A percentile compares a stretch with the other conserved stretches of the same genome.
These are phyloP conservation scores for Stegophylla sp. DNA, from an alignment of 2,888 invertebrate species.

Conservation along the genomic window DNA sequence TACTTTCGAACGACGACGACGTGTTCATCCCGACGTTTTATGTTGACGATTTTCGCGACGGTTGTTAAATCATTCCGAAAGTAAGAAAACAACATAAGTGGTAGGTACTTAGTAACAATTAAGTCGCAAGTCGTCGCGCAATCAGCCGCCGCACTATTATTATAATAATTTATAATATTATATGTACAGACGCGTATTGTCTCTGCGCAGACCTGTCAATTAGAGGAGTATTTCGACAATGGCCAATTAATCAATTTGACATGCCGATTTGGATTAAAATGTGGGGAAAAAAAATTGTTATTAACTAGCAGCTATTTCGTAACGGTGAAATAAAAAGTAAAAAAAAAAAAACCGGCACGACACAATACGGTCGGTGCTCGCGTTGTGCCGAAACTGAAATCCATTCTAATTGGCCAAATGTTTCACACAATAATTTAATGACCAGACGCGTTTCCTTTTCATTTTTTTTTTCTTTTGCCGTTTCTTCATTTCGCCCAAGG, in stretches of 20 bases:
- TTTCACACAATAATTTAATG: slow-evolving; percentile 51
- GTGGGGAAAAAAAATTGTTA: slow-evolving; percentile 22
- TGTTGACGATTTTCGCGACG: background rate
- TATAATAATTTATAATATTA: background rate
- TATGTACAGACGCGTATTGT: background rate
- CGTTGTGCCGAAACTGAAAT: slow-evolving; percentile 23
- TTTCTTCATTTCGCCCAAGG: slow-evolving; percentile 13
- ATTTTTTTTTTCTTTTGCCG: slow-evolving; percentile 15
- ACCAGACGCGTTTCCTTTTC: slow-evolving; percentile 36
- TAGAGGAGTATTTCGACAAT: slow-evolving; percentile 37
- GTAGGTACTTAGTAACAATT: background rate
- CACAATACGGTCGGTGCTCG: background rate
- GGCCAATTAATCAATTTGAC: slow-evolving; percentile 52
- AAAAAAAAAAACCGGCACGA: background rate
- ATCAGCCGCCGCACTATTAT: background rate
- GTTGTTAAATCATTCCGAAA: no score
- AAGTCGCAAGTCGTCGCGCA: background rate
- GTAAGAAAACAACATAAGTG: background rate
- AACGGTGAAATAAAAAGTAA: background rate
- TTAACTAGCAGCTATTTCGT: background rate
- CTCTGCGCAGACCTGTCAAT: slow-evolving; percentile 31
- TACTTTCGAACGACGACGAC: no score
- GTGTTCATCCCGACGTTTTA: no score
- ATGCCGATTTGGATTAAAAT: slow-evolving; percentile 6
- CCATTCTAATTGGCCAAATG: slow-evolving; percentile 42